Evolutionary conservation across 2,113 vertebrate species (phyloP), one percentile per base, ranked within the genome.

Genomic region (Catharus fuscescens): DNA sequence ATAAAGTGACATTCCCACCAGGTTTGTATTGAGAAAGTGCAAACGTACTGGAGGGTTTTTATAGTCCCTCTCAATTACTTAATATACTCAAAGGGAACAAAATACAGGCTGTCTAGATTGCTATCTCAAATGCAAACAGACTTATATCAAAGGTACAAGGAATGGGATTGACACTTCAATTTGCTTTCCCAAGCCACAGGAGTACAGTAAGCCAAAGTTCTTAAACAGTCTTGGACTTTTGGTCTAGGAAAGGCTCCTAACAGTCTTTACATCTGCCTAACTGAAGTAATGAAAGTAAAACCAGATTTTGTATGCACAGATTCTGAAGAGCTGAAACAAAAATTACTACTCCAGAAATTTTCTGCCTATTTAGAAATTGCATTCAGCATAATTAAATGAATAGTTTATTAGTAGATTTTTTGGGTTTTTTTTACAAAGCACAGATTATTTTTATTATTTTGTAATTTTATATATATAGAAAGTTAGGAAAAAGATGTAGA

Each of bases 251-350:
- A 90, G 28, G 45, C 32, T 52, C 47, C 26, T 86, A 44, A 79
- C 44, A 80, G 28, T 66, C 28, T 88, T 88, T 70, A 64, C 18
- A 53, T 28, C 54, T 42, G 50, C 32, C 4, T 32, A n/a, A 62
- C 56, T 62, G 8, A 90, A 52, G 15, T 57, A 86, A 80, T n/a
- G 31, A 80, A 83, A 86, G 11, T 40, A 66, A 88, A 91, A 67
- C n/a, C 59, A 70, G 48, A 47, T 67, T 64, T 48, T 70, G 5
- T 54, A 42, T 23, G 62, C 34, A 66, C 16, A 66, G n/a, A 26
- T 86, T 77, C 20, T 77, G 42, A 83, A 86, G 29, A 66, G 38
- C 20, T 16, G 4, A 11, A 66, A 70, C 81, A 82, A 71, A 36
- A 67, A 18, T 25, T 70, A 38, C 10, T 76, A 31, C n/a, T 61